These are phyloP conservation scores for Spheniscus mendiculus DNA, from an alignment of 2,113 vertebrate genomes.

Conservation along the genomic window DNA sequence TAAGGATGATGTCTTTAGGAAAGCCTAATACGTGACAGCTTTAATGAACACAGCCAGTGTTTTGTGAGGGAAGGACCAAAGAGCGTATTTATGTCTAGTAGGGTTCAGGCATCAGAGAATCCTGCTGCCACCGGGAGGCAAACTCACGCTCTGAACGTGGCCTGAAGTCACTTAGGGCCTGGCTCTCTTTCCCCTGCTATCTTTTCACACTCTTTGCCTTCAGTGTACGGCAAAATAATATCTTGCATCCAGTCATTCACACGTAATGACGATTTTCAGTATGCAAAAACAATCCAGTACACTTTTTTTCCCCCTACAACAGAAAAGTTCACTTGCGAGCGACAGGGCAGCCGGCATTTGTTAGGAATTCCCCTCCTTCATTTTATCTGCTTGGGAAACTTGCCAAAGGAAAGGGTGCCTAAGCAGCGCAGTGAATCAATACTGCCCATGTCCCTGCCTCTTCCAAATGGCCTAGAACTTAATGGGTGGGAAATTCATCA, in stretches of 20 bases:
- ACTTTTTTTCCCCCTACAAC: background rate
- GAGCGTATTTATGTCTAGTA: rapidly evolving
- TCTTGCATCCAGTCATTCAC: background rate
- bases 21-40: rapidly evolving
- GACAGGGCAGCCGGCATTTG: too few species aligned
- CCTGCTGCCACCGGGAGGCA: background rate
- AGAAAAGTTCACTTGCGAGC: background rate
- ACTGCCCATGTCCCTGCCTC: background rate
- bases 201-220: background rate
- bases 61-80: background rate
- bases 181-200: background rate
- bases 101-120: background rate
- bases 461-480: background rate
- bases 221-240: background rate
- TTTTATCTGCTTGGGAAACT: background rate
- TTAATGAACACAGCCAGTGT: background rate
- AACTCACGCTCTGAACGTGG: rapidly evolving
- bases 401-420: background rate
- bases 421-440: background rate
- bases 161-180: background rate
- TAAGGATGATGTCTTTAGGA: background rate
- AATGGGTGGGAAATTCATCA: background rate
- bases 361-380: background rate
- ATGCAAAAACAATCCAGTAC: background rate
- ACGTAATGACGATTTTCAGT: background rate